These are phyloP conservation scores for Mesopsocus fuscifrons DNA, from an alignment of 2,888 invertebrate species.

Conservation along the genomic window DNA sequence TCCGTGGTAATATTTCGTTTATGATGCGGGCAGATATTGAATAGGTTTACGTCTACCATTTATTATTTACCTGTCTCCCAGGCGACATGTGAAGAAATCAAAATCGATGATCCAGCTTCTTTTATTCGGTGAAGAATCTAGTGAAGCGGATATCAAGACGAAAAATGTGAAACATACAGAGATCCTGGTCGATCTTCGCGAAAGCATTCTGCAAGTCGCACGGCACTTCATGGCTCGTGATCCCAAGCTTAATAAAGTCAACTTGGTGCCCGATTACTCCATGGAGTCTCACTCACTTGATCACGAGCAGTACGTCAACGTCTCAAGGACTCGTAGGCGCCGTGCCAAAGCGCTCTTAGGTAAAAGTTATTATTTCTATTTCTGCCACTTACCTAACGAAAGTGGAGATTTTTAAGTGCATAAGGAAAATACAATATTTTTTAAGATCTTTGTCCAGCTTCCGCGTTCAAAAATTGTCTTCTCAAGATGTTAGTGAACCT, in stretches of 20 bases:
- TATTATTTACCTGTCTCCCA: slow-evolving; percentile 24
- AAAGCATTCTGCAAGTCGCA: slow-evolving; percentile 84
- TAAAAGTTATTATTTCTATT: no score
- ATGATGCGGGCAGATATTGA: no score
- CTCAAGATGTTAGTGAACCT: no score
- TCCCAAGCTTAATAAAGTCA: slow-evolving; percentile 60
- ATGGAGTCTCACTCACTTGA: slow-evolving; percentile 91
- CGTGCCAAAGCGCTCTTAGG: slow-evolving; percentile 84
- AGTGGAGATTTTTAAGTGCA: no score
- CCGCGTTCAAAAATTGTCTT: no score
- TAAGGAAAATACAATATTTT: no score
- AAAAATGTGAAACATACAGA: slow-evolving; percentile 91
- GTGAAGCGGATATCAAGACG: slow-evolving; percentile 67
- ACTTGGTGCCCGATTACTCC: slow-evolving; percentile 77
- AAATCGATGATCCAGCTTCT: slow-evolving; percentile 81
- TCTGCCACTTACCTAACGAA: no score
- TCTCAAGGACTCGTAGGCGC: slow-evolving; percentile 66
- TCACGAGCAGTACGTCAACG: slow-evolving; percentile 87
- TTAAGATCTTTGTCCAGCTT: no score
- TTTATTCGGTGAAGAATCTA: slow-evolving; percentile 61
- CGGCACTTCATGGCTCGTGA: slow-evolving; percentile 89
- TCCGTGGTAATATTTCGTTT: no score
- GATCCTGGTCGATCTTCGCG: slow-evolving; percentile 90
- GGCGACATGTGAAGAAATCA: slow-evolving; percentile 73
- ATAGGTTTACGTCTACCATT: no score